Evolutionary conservation across 2,113 vertebrate species (phyloP).

Genomic region (Cheilinus undulatus): DNA sequence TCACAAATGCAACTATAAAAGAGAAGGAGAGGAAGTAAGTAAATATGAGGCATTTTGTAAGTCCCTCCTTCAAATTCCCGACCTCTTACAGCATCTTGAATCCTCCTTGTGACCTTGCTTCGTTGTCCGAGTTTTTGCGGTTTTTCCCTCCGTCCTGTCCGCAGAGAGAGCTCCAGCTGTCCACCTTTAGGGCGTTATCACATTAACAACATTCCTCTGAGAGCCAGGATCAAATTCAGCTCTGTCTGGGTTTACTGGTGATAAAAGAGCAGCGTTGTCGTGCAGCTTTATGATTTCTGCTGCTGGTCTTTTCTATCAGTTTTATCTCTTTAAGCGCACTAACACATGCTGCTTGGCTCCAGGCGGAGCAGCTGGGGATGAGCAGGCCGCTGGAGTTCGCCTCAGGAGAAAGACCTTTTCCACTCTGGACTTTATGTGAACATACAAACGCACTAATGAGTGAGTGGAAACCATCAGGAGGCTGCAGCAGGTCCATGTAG

Average conservation of each 20-base stretch:
- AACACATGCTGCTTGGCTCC: conserved; percentile 27
- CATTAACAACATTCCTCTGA: conserved; percentile 32
- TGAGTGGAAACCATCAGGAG: conserved; percentile 26
- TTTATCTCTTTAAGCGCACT: background rate
- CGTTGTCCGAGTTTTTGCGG: background rate
- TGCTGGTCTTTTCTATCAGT: conserved; percentile 11
- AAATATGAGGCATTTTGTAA: no score
- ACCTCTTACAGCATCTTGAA: no score
- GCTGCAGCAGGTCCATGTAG: background rate
- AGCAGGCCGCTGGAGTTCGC: background rate
- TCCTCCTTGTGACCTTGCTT: conserved; percentile 3
- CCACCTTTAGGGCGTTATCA: conserved; percentile 36
- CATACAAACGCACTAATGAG: conserved; percentile 37
- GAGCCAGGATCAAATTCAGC: conserved; percentile 43
- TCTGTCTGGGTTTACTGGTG: conserved; percentile 24
- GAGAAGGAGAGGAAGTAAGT: no score
- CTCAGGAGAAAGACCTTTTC: conserved; percentile 29
- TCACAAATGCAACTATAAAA: no score
- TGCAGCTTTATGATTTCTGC: conserved; percentile 46
- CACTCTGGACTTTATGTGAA: conserved; percentile 40
- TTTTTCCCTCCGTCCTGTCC: background rate
- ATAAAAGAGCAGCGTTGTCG: conserved; percentile 39
- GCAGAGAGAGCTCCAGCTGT: conserved; percentile 39
- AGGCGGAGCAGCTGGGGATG: conserved; percentile 45
- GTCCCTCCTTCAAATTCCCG: background rate